These are phyloP conservation scores for Melanostoma mellinum DNA, from an alignment of 2,888 invertebrate species.

Conservation along the genomic window DNA sequence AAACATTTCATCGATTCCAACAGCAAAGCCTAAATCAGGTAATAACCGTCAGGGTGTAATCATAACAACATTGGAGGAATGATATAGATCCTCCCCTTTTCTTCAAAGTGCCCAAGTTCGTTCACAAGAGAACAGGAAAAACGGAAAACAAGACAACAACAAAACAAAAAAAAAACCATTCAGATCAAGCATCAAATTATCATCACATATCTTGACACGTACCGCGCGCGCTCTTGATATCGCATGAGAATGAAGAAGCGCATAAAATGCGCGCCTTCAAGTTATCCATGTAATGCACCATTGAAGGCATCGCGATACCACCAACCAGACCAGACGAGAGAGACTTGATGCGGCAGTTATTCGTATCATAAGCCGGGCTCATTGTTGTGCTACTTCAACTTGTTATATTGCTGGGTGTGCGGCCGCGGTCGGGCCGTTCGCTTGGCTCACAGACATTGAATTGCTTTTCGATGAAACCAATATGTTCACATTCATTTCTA, in stretches of 20 bases:
- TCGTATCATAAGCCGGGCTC: conserved; percentile 52
- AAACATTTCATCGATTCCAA: conserved; percentile 4
- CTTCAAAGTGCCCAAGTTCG: conserved; percentile 7
- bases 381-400: conserved; percentile 67
- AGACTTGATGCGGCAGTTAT: conserved; percentile 13
- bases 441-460: conserved; percentile 40
- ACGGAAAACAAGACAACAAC: background rate
- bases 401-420: conserved; percentile 39
- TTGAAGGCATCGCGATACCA: conserved; percentile 10
- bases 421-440: background rate
- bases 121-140: background rate
- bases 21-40: conserved; percentile 65
- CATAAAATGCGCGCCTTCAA: conserved; percentile 50
- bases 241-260: conserved; percentile 32
- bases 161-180: conserved; percentile 42
- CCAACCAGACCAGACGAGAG: background rate
- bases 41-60: conserved; percentile 64
- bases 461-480: conserved; percentile 66
- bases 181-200: conserved; percentile 66
- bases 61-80: conserved; percentile 70
- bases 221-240: conserved; percentile 57
- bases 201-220: conserved; percentile 73
- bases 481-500: conserved; percentile 51
- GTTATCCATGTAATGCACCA: conserved; percentile 49
- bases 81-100: conserved; percentile 48